phyloP scores from a whole-genome alignment of 2,113 vertebrate genomes.

The Apteryx owenii region DNA sequence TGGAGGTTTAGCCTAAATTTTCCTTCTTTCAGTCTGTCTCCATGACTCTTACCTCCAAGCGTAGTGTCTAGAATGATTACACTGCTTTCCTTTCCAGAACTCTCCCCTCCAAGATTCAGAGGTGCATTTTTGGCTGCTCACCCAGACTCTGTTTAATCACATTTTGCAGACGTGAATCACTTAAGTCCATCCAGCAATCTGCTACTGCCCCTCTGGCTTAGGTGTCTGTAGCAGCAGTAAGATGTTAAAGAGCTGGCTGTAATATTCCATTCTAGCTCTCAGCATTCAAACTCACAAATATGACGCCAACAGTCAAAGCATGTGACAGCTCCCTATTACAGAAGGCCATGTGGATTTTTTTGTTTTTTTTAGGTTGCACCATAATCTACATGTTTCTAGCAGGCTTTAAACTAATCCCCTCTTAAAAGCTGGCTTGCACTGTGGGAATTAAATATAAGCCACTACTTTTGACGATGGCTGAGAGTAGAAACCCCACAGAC shows the following conservation, averaged over 20 bases:
- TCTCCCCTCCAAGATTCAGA: neutral
- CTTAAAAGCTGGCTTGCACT: slow-evolving; percentile 7
- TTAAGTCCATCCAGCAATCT: neutral
- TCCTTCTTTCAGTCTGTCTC: neutral
- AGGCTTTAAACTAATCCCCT: slow-evolving; percentile 26
- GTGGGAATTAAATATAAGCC: slow-evolving; percentile 9
- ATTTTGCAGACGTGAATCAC: neutral
- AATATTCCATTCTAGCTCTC: neutral
- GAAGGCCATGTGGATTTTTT: neutral
- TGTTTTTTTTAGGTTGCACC: neutral
- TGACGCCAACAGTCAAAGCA: neutral
- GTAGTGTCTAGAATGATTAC: neutral
- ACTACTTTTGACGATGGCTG: neutral
- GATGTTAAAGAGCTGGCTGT: neutral
- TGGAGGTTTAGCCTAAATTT: slow-evolving; percentile 22
- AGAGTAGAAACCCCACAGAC: neutral
- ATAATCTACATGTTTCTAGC: neutral
- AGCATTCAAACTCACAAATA: neutral
- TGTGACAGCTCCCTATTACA: neutral
- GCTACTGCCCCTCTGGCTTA: neutral
- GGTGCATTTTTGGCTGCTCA: neutral
- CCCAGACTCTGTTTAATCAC: neutral
- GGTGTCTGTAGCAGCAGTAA: neutral
- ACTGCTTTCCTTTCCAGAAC: neutral
- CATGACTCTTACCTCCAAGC: neutral